Base-by-base conservation (phyloP, 2,113 vertebrate genomes). In the Antechinus stuartii region DNA sequence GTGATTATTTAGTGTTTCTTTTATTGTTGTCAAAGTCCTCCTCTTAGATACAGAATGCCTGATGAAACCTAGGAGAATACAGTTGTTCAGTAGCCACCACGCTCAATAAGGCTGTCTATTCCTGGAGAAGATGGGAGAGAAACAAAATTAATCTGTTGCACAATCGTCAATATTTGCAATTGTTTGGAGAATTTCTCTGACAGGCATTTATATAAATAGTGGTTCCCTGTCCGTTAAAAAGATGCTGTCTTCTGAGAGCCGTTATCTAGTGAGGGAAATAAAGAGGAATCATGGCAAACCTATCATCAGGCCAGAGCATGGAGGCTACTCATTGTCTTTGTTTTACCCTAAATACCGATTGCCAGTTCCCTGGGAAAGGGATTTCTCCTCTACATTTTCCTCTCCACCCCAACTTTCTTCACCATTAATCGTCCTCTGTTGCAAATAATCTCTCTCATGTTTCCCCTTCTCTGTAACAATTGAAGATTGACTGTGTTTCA, bases 131-230 rank as follows among this genome's bases (percentile, higher is more conserved):
- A 57, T 90, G 96, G 96, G 94, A 95, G 93, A 52, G 47, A 96
- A 93, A 89, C 89, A 91, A 97, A 97, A 97, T 96, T 91, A 97
- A 96, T 97, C 96, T 95, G 91, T 95, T 97, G 95, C 57, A 49
- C 90, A 92, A 90, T 93, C 54, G 96, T 98, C 98, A 98, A 97
- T 98, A 96, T 97, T 98, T 98, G 96, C 96, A 97, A 96, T 95
- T 97, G 95, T 98, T 98, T 96, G 97, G 92, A 97, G 94, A 94
- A 47, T 96, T 97, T 96, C 92, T 68, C 68, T 97, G 97, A 97
- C 95, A 89, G 97, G 97, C 97, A 19, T 96, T 96, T 96, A 95
- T 98, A 97, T 97, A 98, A 98, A 98, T 97, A 97, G 68, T 90
- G 91, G 96, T 95, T 98, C 95, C 94, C 96, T 97, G 97, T 98